These are phyloP conservation scores for Oncorhynchus clarkii DNA, from an alignment of 2,113 vertebrate genomes.

Conservation along the genomic window DNA sequence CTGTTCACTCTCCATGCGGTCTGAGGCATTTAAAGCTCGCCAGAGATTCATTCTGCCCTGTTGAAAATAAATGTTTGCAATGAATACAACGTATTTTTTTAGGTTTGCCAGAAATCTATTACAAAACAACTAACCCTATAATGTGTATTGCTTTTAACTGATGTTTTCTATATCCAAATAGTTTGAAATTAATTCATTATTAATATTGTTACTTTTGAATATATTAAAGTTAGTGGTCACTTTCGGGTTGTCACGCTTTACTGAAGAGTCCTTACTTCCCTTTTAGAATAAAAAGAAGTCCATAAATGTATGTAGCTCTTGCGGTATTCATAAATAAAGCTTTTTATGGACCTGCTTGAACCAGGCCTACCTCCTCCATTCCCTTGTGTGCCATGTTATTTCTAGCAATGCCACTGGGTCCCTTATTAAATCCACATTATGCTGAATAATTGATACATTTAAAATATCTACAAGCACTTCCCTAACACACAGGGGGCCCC, in stretches of 20 bases:
- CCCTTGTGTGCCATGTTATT: conserved; percentile 65
- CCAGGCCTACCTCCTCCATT: conserved; percentile 50
- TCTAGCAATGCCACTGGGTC: conserved; percentile 63
- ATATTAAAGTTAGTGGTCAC: background rate
- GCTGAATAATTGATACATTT: conserved; percentile 71
- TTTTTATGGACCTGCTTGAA: conserved; percentile 62
- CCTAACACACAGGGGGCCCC: conserved; percentile 43
- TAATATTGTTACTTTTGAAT: background rate
- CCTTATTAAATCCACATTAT: conserved; percentile 74
- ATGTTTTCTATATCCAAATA: too few species aligned
- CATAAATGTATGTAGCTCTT: conserved; percentile 32
- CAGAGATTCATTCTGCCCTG: conserved; percentile 64
- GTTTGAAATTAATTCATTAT: too few species aligned
- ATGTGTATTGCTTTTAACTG: background rate
- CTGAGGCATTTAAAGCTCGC: conserved; percentile 80
- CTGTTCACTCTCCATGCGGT: conserved; percentile 74
- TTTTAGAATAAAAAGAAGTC: conserved; percentile 61
- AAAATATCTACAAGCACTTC: conserved; percentile 71
- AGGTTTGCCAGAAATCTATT: background rate
- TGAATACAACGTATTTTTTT: conserved; percentile 40
- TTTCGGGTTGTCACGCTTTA: conserved; percentile 10
- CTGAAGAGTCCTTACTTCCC: conserved; percentile 60
- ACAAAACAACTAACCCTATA: background rate
- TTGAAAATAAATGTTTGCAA: conserved; percentile 47
- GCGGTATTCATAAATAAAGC: conserved; percentile 61